Evolutionary conservation across 2,797 vertebrate genomes (phyloP), one percentile per base, ranked within the genome.

Genomic region (Hybognathus amarus): DNA sequence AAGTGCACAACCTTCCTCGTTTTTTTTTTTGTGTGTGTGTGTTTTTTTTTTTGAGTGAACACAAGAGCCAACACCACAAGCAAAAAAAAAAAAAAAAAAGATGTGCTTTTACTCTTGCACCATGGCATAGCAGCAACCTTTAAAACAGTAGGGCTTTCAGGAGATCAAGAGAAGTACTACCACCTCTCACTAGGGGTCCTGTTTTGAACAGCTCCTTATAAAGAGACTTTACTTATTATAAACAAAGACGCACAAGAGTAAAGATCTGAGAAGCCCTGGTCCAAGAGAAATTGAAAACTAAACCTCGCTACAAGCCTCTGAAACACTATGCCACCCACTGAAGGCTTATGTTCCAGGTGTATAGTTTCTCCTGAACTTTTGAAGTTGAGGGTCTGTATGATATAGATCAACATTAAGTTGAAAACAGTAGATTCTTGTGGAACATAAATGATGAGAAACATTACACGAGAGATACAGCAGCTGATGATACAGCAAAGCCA

Each of bases 151-250:
- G 45, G 27, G 82, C 79, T 77, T 85, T 59, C 45, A 79, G 15
- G 54, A 83, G 81, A 88, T 85, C 74, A 78, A 80, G 64, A 85
- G 84, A 45, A 67, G 83, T 56, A 80, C 84, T 85, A 80, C 79
- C 36, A 20, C 11, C 40, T 66, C 80, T 52, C 33, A 38, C 22
- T n/a, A 67, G 81, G 85, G 67, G 79, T 80, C 84, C 38, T 78
- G 59, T 81, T 85, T 83, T 83, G 64, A 78, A 69, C 77, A 84
- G 63, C 30, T 82, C 56, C 83, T 86, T 82, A 85, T 85, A 85
- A 82, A 90, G 81, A 80, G 45, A 52, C 74, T 64, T 83, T 50
- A 77, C 52, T 47, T 88, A 83, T 81, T 84, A 86, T 87, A 89
- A 86, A 88, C 83, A 87, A 54, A 40, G 42, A 77, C 17, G 73